Base-by-base conservation (phyloP, 2,888 invertebrate genomes). In the Caradrina kadenii region DNA sequence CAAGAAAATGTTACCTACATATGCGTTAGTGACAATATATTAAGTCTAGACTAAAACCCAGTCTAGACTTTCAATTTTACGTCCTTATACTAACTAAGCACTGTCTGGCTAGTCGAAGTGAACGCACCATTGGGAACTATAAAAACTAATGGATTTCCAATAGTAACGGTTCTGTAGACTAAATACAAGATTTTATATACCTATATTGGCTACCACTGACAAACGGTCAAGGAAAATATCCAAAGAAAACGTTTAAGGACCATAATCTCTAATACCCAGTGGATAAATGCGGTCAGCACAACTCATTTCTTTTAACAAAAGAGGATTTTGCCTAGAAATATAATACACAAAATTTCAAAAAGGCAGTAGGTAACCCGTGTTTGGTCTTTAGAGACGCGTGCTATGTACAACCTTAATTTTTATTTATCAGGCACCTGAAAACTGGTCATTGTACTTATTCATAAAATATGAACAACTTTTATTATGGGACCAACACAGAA, bases 61-160 rank as follows among this genome's bases (percentile, higher is more conserved):
- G 79, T 78, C 81, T 78, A 73, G 79, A 80, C 81, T 26, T 69
- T 56, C 69, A 52, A 63, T 65, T 60, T 62, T 17, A 65, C 13
- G 35, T 60, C n/a, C 21, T 17, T 71, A 10, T 60, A 45, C 62
- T 58, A 42, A 62, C 52, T 69, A 76, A 77, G 55, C 45, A 45
- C 70, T 42, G 53, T 63, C 68, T 63, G 31, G 50, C 26, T 22
- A 54, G 21, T 53, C 15, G 42, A 42, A 74, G 61, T 50, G 53
- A 65, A 42, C 49, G 45, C 42, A 52, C 74, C 56, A 45, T 39
- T 52, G 61, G 49, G 56, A 48, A 45, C 59, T 35, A 67, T 73
- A 73, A 79, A 79, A 79, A 63, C 48, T 49, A 63, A 77, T 65
- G 26, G 54, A 65, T 75, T 75, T 65, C 48, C 58, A 75, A 80